These are phyloP conservation scores for Prorops nasuta DNA, from an alignment of 1,140 invertebrate species.

Conservation along the genomic window DNA sequence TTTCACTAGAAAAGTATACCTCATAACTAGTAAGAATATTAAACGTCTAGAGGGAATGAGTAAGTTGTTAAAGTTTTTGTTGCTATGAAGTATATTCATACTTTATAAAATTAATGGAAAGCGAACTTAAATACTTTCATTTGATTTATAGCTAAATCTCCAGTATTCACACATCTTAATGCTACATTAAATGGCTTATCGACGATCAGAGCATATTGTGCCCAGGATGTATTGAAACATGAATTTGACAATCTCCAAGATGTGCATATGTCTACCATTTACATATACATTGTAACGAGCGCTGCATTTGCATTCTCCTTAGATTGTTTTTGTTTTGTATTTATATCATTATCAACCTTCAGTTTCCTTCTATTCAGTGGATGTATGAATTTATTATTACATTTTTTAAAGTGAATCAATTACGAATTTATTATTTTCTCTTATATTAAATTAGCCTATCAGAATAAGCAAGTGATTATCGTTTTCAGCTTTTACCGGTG, in stretches of 20 bases:
- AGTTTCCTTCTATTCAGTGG: slow-evolving; percentile 59
- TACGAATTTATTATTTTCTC: not conserved
- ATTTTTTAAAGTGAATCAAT: not conserved
- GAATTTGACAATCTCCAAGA: slow-evolving; percentile 73
- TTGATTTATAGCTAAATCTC: slow-evolving; percentile 65
- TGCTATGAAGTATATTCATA: slow-evolving; percentile 63
- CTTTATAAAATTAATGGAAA: too few species aligned
- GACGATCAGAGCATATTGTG: slow-evolving; percentile 83
- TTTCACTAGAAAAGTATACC: slow-evolving; percentile 73
- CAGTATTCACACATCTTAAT: slow-evolving; percentile 86
- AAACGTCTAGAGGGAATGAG: slow-evolving; percentile 83
- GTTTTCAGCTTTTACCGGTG: slow-evolving; percentile 59
- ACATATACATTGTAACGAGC: slow-evolving; percentile 65
- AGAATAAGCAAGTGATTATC: slow-evolving; percentile 14
- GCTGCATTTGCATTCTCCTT: slow-evolving; percentile 71
- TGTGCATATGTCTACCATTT: slow-evolving; percentile 67
- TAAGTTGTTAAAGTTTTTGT: slow-evolving; percentile 45
- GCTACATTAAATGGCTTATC: slow-evolving; percentile 84
- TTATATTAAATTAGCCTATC: not conserved
- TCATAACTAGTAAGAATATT: slow-evolving; percentile 79
- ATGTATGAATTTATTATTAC: slow-evolving; percentile 25
- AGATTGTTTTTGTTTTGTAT: slow-evolving; percentile 72
- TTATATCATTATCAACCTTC: slow-evolving; percentile 62
- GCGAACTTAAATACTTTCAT: too few species aligned
- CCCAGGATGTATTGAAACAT: slow-evolving; percentile 73